Conservation (phyloP, 2,888 invertebrate species). For the Drosophila macrospina region DNA sequence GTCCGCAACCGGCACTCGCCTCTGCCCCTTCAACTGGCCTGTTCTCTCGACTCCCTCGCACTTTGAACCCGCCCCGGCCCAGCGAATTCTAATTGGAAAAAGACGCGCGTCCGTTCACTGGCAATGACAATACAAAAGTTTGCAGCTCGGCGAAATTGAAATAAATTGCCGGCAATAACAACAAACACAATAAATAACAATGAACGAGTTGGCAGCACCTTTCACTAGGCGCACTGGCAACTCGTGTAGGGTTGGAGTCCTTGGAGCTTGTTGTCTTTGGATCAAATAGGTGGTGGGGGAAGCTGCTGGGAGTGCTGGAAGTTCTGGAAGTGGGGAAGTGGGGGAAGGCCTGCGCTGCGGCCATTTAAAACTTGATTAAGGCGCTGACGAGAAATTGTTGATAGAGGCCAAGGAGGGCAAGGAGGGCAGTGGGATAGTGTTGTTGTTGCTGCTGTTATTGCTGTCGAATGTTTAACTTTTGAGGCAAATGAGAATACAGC, state of each 20-base stretch:
- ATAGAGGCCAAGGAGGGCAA: background rate
- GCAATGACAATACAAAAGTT: conserved; percentile 81
- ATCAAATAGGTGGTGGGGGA: background rate
- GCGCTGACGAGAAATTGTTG: conserved; percentile 32
- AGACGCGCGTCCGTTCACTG: conserved; percentile 65
- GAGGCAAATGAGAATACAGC: conserved; percentile 52
- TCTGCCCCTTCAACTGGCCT: too few species aligned
- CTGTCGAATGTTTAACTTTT: conserved; percentile 41
- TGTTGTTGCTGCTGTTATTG: conserved; percentile 17
- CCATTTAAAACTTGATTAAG: conserved; percentile 82
- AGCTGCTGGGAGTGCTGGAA: too few species aligned
- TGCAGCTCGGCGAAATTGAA: conserved; percentile 78
- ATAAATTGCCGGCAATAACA: conserved; percentile 82
- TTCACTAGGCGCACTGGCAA: conserved; percentile 23
- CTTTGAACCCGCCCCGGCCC: conserved; percentile 25
- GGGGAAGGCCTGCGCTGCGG: conserved; percentile 16
- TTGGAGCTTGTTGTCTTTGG: conserved; percentile 15
- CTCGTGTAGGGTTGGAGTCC: background rate
- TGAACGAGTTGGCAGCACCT: conserved; percentile 80
- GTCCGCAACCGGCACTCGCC: background rate
- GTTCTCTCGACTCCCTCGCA: too few species aligned
- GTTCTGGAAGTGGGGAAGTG: background rate
- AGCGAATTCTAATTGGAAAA: conserved; percentile 79
- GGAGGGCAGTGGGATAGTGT: background rate
- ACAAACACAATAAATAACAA: conserved; percentile 80